Evolutionary conservation across 2,797 vertebrate genomes (phyloP), one percentile per base, ranked within the genome.

Genomic region (Coreius guichenoti): DNA sequence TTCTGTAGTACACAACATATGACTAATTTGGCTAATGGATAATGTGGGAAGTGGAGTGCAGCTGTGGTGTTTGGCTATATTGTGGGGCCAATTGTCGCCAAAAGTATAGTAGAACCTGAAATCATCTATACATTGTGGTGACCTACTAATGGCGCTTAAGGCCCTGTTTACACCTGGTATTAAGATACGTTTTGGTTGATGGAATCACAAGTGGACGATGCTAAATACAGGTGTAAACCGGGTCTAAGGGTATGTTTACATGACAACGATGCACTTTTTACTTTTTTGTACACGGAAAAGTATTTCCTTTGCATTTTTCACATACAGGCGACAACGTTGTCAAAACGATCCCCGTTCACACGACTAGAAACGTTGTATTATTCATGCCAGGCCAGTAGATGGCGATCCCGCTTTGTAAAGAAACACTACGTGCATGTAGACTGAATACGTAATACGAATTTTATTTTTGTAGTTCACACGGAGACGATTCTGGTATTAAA

Each of bases 261-360:
- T 0, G 0, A 56, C 21, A 56, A 12, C 23, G 1, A 26, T 61
- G 11, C 5, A 11, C 9, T n/a, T n/a, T n/a, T n/a, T n/a, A n/a
- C n/a, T n/a, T n/a, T n/a, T n/a, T n/a, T n/a, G n/a, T n/a, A n/a
- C 3, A 58, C 0, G 23, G 9, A 58, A 8, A 8, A 1, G 3
- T 58, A 5, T 61, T 61, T 61, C 11, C 11, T 61, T 58, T 5
- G 56, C 23, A 1, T 26, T 61, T 61, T 61, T 61, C 23, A 1
- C 4, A 0, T 5, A 61, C 0, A 61, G 9, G 0, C 3, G 9
- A 11, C 54, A 23, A 23, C 1, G 3, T 23, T 56, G 21, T 23
- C 21, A 56, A 56, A 56, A 11, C 3, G 3, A 56, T 23, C 21
- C 8, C 54, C 1, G 8, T 39, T 39, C 36, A 39, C 36, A 39